Evolutionary conservation across 64 coral and sea anemone species (phyloP), one percentile per base, ranked within the genome.

Genomic region (Pocillopora damicornis): DNA sequence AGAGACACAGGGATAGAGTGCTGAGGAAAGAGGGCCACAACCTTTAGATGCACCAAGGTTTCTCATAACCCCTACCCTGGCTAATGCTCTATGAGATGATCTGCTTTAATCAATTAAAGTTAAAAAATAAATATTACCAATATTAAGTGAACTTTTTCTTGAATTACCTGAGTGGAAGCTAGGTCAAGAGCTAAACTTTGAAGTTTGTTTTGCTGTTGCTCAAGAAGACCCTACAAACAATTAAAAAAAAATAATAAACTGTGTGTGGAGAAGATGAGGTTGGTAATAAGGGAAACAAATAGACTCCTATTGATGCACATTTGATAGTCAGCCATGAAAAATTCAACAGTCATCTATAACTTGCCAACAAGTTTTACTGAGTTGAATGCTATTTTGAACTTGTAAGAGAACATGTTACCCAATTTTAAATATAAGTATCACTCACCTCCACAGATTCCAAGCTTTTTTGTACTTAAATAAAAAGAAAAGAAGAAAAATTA

Each of bases 381-480:
- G 42, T 51, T 51, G 7, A 7, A 51, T 51, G 7, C 42, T 51
- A 51, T 51, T 51, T 7, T 51, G 7, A 51, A 51, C 7, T 4
- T 51, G 42, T 51, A 7, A 51, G 42, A 51, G 42, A 51, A 51
- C 42, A 22, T 1, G 63, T 18, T 66, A 15, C 63, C 15, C 5
- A 66, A 66, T 17, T 66, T 22, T 15, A 66, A n/a, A 67, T 7
- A 18, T 51, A 4, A 51, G 14, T 2, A 38, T 57, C 1, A 80
- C 84, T 92, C 75, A 95, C 94, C 90, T 95, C 87, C 35, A 95
- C 94, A 60, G 94, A 92, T 11, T 92, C 76, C 20, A 96, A 88
- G 37, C 81, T 92, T 81, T 83, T 92, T 37, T 96, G 90, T 68
- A 96, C 90, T 85, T 61, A 64, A 0, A 81, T 75, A 45, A 61